phyloP scores from a whole-genome alignment of 2,888 invertebrate genomes.

The Boloria euphrosyne region DNA sequence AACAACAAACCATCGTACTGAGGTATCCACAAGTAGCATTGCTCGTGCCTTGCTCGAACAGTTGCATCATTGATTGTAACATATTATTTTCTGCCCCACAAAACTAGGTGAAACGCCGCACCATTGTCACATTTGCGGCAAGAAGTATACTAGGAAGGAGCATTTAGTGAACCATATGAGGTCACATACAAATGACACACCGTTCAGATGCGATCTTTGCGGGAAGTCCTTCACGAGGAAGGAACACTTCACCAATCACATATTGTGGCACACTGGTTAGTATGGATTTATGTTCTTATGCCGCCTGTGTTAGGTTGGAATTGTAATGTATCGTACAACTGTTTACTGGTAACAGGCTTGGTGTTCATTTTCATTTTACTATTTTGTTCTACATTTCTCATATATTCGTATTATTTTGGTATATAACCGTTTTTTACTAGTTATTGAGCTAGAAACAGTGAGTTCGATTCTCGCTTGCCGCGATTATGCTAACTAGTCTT shows the following conservation, averaged over 20 bases:
- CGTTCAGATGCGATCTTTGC: conserved; percentile 93
- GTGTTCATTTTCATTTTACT: conserved; percentile 36
- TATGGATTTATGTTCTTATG: conserved; percentile 51
- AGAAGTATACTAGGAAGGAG: conserved; percentile 94
- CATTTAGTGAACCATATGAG: conserved; percentile 94
- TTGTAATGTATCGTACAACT: not conserved
- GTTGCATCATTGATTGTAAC: conserved; percentile 82
- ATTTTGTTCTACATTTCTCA: not conserved
- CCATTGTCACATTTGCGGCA: conserved; percentile 93
- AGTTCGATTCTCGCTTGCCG: conserved; percentile 12
- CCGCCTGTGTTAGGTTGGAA: not conserved
- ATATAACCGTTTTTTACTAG: too few species aligned
- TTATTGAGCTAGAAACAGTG: not conserved
- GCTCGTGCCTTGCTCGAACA: conserved; percentile 46
- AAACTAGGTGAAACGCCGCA: conserved; percentile 91
- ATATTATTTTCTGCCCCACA: conserved; percentile 76
- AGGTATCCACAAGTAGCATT: not conserved
- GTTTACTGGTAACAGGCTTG: conserved; percentile 54
- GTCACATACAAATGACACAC: conserved; percentile 93
- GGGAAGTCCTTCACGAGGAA: conserved; percentile 94
- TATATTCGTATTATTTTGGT: not conserved
- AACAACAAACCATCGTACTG: conserved; percentile 21
- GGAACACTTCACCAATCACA: conserved; percentile 95
- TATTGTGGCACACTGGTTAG: conserved; percentile 92
- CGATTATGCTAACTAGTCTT: too few species aligned